phyloP scores from a whole-genome alignment of 2,888 invertebrate species.

The Synergus gifuensis region DNA sequence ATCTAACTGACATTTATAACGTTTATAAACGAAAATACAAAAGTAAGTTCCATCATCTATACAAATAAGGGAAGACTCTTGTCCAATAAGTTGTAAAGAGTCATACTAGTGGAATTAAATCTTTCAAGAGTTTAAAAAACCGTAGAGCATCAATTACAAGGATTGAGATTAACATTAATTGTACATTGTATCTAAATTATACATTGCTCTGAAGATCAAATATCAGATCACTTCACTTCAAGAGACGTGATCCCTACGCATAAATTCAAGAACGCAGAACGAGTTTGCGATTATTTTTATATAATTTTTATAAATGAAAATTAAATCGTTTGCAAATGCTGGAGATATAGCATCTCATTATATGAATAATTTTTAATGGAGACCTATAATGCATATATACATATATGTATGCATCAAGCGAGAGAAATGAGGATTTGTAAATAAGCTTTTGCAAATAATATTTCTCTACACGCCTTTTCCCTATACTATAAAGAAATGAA shows the following conservation, averaged over 20 bases:
- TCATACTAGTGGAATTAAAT: not conserved
- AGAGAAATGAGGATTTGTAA: not conserved
- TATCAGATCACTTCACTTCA: conserved; percentile 12
- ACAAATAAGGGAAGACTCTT: no score
- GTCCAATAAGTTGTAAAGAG: no score
- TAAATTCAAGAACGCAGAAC: not conserved
- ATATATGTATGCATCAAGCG: not conserved
- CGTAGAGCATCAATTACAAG: not conserved
- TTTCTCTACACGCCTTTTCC: not conserved
- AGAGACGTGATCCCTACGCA: not conserved
- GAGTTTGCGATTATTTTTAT: not conserved
- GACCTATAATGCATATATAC: not conserved
- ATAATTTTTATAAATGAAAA: not conserved
- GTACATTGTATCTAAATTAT: no score
- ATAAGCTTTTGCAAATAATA: conserved; percentile 7
- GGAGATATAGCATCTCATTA: conserved; percentile 1
- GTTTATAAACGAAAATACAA: no score
- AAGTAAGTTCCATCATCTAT: no score
- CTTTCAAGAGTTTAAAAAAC: not conserved
- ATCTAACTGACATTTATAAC: no score
- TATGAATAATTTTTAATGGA: not conserved
- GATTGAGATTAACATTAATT: not conserved
- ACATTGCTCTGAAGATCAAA: not conserved
- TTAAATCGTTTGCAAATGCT: not conserved
- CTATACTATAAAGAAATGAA: not conserved